Evolutionary conservation across 30 jellyfish, hydroid and myxozoan genomes (phyloP), one percentile per base, ranked within the genome.

Genomic region (Nemopilema nomurai): DNA sequence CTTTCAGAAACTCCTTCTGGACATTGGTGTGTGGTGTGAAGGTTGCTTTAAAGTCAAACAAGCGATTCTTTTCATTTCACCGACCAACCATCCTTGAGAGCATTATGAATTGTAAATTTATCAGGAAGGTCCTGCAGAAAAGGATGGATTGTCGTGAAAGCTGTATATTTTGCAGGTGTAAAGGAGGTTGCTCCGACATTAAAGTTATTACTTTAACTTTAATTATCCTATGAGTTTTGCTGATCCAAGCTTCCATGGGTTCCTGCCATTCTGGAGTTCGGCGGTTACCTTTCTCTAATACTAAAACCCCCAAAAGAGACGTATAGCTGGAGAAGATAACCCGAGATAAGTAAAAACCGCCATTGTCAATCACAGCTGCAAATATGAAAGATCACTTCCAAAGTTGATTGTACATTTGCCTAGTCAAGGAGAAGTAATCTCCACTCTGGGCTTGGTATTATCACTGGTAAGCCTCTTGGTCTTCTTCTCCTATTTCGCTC

Each of bases 291-390:
- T 67, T 67, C 33, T 23, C 24, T 7, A 67, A 23, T 19, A 67
- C 33, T 8, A 22, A 67, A 67, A 29, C 76, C 76, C 76, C 51
- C 21, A 67, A 13, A 41, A 3, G 9, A 41, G 57, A 41, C 57
- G 57, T 13, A 41, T 3, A 41, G 57, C 13, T 41, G 57, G 57
- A 41, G 57, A 41, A 28, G 75, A 65, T 50, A 31, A 51, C 86
- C 33, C 66, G 74, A 57, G 87, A 77, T 77, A 67, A 77, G 77
- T 77, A 18, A 73, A n/a, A 77, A 73, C 87, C 87, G 87, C 87
- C 87, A 77, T 77, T 77, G 87, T 77, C 17, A 18, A 67, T 23
- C 76, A 28, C 76, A 23, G 76, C 33, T 67, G 33, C 23, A 67
- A 67, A 53, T 8, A 77, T 22, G 77, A 62, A 65, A 32, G 76